Evolutionary conservation across 1,140 invertebrate genomes (phyloP).

Genomic region (Cyrtorhinus lividipennis): DNA sequence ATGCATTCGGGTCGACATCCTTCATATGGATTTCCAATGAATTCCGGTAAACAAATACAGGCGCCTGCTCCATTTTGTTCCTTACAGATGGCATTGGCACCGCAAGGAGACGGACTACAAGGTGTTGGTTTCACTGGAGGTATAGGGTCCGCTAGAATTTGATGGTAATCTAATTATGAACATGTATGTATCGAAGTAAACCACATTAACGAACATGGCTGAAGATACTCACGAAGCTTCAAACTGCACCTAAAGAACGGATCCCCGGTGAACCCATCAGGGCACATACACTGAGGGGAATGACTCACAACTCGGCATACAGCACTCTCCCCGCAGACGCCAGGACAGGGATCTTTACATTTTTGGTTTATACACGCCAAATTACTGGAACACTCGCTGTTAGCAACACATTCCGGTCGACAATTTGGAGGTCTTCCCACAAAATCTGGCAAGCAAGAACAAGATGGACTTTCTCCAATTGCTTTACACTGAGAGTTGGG

Average conservation of each 20-base stretch:
- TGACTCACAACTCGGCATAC: conserved; percentile 43
- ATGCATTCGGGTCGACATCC: conserved; percentile 59
- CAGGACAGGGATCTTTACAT: conserved; percentile 45
- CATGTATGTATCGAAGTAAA: background rate
- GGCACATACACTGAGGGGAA: conserved; percentile 47
- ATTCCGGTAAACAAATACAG: conserved; percentile 54
- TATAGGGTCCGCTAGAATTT: conserved; percentile 23
- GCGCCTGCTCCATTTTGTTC: conserved; percentile 48
- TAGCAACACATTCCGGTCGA: conserved; percentile 50
- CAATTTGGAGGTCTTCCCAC: conserved; percentile 52
- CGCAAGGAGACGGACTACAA: conserved; percentile 57
- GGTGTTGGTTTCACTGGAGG: conserved; percentile 38
- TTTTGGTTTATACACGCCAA: conserved; percentile 45
- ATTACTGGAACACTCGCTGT: conserved; percentile 45
- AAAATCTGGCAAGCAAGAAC: conserved; percentile 38
- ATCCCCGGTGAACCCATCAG: conserved; percentile 40
- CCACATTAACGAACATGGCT: background rate
- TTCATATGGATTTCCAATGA: conserved; percentile 56
- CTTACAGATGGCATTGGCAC: conserved; percentile 53
- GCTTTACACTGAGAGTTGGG: conserved; percentile 39
- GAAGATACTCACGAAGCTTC: conserved; percentile 33
- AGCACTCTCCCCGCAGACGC: conserved; percentile 37
- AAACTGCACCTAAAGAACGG: conserved; percentile 25
- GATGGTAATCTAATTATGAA: background rate
- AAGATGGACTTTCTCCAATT: conserved; percentile 35